phyloP scores from a whole-genome alignment of 1,140 invertebrate genomes.

The Tetragonula clypearis region DNA sequence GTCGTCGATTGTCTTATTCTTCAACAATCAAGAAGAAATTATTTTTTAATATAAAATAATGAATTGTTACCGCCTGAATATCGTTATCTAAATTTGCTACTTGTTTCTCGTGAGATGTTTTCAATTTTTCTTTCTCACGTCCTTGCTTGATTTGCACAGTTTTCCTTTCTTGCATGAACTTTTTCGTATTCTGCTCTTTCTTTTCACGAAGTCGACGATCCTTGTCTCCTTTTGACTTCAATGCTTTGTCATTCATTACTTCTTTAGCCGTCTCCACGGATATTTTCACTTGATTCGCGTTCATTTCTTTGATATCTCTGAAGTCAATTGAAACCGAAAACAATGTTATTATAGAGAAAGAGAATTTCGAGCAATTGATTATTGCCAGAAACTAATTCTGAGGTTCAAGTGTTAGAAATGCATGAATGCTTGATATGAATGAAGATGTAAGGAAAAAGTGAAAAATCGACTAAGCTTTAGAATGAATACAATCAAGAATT shows the following conservation, averaged over 20 bases:
- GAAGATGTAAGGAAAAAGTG: background rate
- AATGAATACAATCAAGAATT: background rate
- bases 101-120: constrained; percentile 95
- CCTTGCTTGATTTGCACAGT: constrained; percentile 93
- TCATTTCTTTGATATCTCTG: constrained; percentile 98
- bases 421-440: too few relatives aligned
- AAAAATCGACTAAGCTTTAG: background rate
- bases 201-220: constrained; percentile 96
- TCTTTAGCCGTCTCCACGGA: constrained; percentile 98
- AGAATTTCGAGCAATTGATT: background rate
- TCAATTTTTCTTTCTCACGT: constrained; percentile 96
- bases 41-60: constrained; percentile 18
- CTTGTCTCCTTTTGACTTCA: constrained; percentile 99
- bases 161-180: constrained; percentile 99
- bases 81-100: constrained; percentile 93
- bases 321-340: constrained; percentile 24
- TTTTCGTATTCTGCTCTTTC: constrained; percentile 99
- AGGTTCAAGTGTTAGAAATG: background rate
- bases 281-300: constrained; percentile 96
- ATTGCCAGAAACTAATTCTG: background rate
- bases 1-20: background rate
- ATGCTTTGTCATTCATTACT: constrained; percentile 96
- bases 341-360: background rate
- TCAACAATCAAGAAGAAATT: background rate
- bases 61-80: constrained; percentile 89